Base-by-base conservation (phyloP, 2,797 vertebrate species). In the Enteromius argenteus region DNA sequence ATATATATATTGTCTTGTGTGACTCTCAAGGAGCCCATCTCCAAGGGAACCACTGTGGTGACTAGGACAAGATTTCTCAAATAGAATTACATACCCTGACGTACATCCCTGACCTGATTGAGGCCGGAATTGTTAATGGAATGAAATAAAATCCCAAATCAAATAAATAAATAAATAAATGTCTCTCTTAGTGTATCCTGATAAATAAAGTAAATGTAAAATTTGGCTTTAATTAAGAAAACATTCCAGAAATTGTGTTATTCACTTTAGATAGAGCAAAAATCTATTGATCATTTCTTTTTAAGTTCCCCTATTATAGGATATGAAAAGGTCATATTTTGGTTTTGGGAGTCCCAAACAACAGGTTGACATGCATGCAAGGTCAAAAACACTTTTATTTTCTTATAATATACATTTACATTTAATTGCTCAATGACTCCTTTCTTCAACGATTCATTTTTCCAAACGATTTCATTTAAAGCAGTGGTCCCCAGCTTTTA, bases 11-110 rank as follows among this genome's bases (percentile, higher is more conserved):
- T 64, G 56, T 73, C 49, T 46, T 32, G 30, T 66, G 21, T 27
- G 71, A 53, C 39, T 66, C 71, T 75, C 58, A 75, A 42, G 58
- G n/a, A 51, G 60, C n/a, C 6, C 15, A 74, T 82, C 58, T 82
- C 69, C 42, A 64, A 74, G 42, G 42, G 69, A 74, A 51, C 42
- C 1, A 1, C 42, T 37, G 30, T 58, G n/a, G 35, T 80, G 66
- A 58, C 35, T 56, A 30, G n/a, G 9, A 42, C 21, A 14, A 51
- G 42, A 23, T 51, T 82, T 49, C 8, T 58, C 27, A 60, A 46
- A 62, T 81, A 30, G 11, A 23, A 60, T 51, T 30, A 73, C 32
- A 32, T 15, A 10, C 69, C 44, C 42, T 27, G 56, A 64, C 44
- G 6, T 37, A 74, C 80, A 74, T 17, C 68, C 39, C 66, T 69